Percentiles rank a stretch among this genome's conserved stretches.
These are phyloP conservation scores for Carcharodon carcharias DNA, from an alignment of 2,797 vertebrate species.

Conservation along the genomic window DNA sequence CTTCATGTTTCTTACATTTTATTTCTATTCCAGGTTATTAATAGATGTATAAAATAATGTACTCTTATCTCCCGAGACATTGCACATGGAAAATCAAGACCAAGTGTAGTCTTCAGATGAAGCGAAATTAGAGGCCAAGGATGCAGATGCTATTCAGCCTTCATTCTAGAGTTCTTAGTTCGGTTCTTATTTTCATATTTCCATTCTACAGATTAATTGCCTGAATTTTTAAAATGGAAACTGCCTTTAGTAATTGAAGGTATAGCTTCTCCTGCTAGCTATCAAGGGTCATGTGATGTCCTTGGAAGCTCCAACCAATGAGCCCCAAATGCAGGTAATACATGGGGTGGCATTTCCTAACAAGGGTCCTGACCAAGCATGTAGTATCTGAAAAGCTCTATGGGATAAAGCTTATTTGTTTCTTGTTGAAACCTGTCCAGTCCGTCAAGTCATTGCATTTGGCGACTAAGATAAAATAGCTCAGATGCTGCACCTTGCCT, in stretches of 20 bases:
- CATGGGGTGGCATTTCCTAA: no score
- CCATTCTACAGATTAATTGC: neutral
- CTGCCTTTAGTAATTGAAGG: neutral
- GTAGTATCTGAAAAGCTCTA: no score
- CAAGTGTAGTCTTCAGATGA: neutral
- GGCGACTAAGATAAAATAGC: no score
- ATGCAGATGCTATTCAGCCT: neutral
- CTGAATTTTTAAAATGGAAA: neutral
- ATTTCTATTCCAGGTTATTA: neutral
- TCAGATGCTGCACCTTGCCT: no score
- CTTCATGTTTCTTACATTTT: neutral
- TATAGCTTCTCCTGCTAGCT: no score
- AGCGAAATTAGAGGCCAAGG: neutral
- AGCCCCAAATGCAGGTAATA: no score
- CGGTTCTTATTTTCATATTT: neutral
- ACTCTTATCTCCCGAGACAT: neutral
- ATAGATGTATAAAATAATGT: neutral
- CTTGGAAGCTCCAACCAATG: no score
- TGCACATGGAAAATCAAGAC: neutral
- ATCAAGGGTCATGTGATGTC: no score
- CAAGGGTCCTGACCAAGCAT: no score
- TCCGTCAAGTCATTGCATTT: no score
- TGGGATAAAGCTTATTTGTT: no score
- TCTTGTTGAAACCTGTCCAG: no score
- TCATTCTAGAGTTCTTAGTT: neutral